Conservation (phyloP, 2,113 vertebrate genomes). For the Grallaria varia region DNA sequence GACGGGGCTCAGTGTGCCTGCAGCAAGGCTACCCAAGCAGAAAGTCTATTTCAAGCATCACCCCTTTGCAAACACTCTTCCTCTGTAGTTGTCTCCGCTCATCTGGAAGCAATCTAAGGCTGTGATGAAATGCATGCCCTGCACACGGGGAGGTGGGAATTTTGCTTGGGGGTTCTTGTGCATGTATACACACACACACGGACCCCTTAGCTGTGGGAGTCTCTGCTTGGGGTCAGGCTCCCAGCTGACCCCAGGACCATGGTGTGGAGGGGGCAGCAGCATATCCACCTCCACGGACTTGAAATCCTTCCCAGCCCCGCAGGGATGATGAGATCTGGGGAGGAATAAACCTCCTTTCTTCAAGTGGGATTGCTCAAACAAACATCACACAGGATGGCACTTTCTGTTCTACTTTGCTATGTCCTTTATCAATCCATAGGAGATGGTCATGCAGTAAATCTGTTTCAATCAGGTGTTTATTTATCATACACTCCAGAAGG, state of each 20-base stretch:
- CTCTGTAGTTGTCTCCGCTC: neutral
- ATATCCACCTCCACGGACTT: neutral
- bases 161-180: neutral
- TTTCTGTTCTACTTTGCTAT: neutral
- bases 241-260: neutral
- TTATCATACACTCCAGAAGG: conserved; percentile 12
- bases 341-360: neutral
- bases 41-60: neutral
- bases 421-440: neutral
- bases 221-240: neutral
- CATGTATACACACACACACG: neutral
- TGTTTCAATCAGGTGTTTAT: neutral
- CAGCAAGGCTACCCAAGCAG: neutral
- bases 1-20: neutral
- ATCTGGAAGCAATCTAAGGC: conserved; percentile 49
- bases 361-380: neutral
- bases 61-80: neutral
- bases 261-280: neutral
- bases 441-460: neutral
- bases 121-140: neutral
- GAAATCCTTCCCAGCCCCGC: neutral
- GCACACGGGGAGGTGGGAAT: neutral
- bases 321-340: neutral
- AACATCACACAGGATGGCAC: neutral
- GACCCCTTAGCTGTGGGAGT: neutral